These are phyloP conservation scores for Stigmatopora argus DNA, from an alignment of 2,113 vertebrate genomes.

Conservation along the genomic window DNA sequence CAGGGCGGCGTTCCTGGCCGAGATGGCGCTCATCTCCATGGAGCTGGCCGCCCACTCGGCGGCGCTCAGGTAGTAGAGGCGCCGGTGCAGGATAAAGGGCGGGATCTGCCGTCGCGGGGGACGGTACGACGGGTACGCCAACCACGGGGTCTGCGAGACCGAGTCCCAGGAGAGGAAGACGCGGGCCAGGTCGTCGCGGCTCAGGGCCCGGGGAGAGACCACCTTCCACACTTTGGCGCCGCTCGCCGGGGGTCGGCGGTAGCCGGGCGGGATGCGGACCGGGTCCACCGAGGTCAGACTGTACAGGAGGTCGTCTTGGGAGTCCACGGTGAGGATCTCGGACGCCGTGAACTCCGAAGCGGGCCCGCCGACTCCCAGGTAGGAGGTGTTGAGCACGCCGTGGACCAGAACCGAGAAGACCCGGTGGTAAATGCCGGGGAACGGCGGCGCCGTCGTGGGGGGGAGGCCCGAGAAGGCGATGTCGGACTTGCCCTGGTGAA, in stretches of 20 bases:
- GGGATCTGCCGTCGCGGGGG: slow-evolving; percentile 69
- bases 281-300: slow-evolving; percentile 73
- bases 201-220: slow-evolving; percentile 74
- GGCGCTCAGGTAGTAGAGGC: slow-evolving; percentile 82
- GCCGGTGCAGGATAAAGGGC: slow-evolving; percentile 80
- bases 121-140: slow-evolving; percentile 80
- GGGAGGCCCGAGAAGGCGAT: slow-evolving; percentile 81
- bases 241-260: slow-evolving; percentile 35
- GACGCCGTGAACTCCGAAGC: slow-evolving; percentile 64
- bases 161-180: slow-evolving; percentile 80
- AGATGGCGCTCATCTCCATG: slow-evolving; percentile 88
- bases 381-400: slow-evolving; percentile 78
- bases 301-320: slow-evolving; percentile 67
- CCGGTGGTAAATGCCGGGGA: slow-evolving; percentile 73
- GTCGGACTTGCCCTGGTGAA: slow-evolving; percentile 76
- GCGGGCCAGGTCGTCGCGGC: slow-evolving; percentile 67
- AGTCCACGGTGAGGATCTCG: slow-evolving; percentile 73
- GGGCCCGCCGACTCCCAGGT: slow-evolving; percentile 63
- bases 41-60: slow-evolving; percentile 84
- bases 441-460: slow-evolving; percentile 72
- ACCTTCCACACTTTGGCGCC: slow-evolving; percentile 78
- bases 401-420: slow-evolving; percentile 78
- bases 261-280: slow-evolving; percentile 37
- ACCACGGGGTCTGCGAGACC: slow-evolving; percentile 72
- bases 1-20: slow-evolving; percentile 81